Conservation (phyloP, 2,888 invertebrate species). For the Girardia tigrina region DNA sequence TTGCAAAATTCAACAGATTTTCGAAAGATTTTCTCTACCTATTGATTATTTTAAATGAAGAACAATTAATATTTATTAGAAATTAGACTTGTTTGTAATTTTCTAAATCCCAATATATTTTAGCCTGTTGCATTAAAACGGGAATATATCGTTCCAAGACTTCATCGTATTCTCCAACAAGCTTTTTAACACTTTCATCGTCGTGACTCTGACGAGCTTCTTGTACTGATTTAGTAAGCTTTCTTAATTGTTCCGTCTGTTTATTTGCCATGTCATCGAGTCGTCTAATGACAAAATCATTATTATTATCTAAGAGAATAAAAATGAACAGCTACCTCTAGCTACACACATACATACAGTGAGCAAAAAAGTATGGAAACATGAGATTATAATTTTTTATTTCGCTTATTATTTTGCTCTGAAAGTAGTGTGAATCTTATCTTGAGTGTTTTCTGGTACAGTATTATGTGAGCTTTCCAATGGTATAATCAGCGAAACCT, state of each 20-base stretch:
- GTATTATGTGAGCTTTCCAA: no score
- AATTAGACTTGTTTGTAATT: slow-evolving; percentile 57
- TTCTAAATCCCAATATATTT: slow-evolving; percentile 91
- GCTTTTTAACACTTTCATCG: slow-evolving; percentile 72
- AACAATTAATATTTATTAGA: neutral
- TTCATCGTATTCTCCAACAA: slow-evolving; percentile 78
- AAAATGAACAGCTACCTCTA: no score
- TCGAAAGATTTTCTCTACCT: slow-evolving; percentile 87
- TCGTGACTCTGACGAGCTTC: slow-evolving; percentile 76
- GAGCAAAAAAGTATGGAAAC: no score
- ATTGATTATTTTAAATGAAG: slow-evolving; percentile 51
- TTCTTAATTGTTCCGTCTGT: slow-evolving; percentile 73
- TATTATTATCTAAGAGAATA: no score
- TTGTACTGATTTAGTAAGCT: slow-evolving; percentile 77
- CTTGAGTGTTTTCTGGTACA: no score
- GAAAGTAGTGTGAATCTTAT: no score
- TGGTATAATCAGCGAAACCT: no score
- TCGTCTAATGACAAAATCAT: slow-evolving; percentile 56
- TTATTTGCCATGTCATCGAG: slow-evolving; percentile 81
- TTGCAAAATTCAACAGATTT: slow-evolving; percentile 95
- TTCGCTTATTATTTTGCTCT: no score
- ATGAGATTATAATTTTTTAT: no score
- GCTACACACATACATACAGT: no score
- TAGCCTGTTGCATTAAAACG: slow-evolving; percentile 95
- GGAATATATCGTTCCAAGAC: slow-evolving; percentile 68